Conservation (phyloP, 2,888 invertebrate species). For the Apotomis betuletana region DNA sequence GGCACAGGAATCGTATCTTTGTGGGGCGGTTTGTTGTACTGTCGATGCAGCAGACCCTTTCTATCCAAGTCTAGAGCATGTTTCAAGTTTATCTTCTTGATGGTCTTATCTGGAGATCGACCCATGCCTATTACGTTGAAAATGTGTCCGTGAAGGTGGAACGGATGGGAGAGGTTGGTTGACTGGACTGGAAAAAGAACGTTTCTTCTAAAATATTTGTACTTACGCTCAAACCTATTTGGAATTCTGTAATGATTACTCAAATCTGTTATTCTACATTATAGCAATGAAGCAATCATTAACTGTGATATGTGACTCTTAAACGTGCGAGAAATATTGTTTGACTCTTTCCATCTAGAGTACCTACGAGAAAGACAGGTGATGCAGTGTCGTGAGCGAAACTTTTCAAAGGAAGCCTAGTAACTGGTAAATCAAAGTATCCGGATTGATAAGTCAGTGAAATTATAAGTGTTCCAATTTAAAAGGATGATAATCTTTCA, state of each 20-base stretch:
- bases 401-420: too few relatives aligned
- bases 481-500: too few relatives aligned
- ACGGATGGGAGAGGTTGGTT: slow-evolving; percentile 91
- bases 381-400: too few relatives aligned
- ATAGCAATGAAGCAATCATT: background rate
- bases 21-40: slow-evolving; percentile 89
- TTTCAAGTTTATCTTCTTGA: slow-evolving; percentile 92
- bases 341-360: too few relatives aligned
- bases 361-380: too few relatives aligned
- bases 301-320: background rate
- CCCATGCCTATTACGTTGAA: slow-evolving; percentile 93
- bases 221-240: background rate
- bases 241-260: too few relatives aligned
- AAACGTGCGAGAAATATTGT: too few relatives aligned
- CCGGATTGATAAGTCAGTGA: too few relatives aligned
- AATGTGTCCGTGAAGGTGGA: slow-evolving; percentile 92
- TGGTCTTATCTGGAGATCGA: slow-evolving; percentile 89
- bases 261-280: too few relatives aligned
- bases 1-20: slow-evolving; percentile 95
- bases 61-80: slow-evolving; percentile 91
- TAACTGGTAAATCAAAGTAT: too few relatives aligned
- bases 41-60: slow-evolving; percentile 88
- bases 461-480: too few relatives aligned
- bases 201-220: background rate
- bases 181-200: slow-evolving; percentile 85